Evolutionary conservation across 2,797 vertebrate genomes (phyloP).

Genomic region (Malurus leucopterus): DNA sequence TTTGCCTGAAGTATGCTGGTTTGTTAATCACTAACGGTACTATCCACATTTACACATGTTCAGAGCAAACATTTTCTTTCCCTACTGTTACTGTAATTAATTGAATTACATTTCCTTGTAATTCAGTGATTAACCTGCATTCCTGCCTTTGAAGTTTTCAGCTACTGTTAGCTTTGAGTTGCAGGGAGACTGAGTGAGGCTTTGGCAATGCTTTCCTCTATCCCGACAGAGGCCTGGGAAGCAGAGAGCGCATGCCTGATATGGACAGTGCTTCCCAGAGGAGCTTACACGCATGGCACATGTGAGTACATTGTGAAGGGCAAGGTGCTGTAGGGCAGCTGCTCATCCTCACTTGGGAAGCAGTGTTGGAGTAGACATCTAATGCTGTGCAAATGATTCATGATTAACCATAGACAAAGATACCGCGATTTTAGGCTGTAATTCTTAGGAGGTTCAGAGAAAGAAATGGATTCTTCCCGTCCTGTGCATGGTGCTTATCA

Average conservation of each 20-base stretch:
- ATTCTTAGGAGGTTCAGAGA: not conserved
- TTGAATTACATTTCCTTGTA: constrained; percentile 21
- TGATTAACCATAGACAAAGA: not conserved
- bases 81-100: constrained; percentile 27
- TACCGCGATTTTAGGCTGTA: not conserved
- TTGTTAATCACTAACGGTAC: not conserved
- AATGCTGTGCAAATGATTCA: not conserved
- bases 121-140: constrained; percentile 15
- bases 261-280: not conserved
- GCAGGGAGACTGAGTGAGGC: not conserved
- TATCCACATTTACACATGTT: not conserved
- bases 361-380: not conserved
- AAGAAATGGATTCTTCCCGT: not conserved
- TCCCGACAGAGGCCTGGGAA: not conserved
- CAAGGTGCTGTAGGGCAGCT: not conserved
- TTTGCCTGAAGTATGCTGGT: not conserved
- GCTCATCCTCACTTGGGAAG: not conserved
- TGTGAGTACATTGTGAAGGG: not conserved
- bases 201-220: not conserved
- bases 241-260: not conserved
- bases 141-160: constrained; percentile 4
- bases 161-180: not conserved
- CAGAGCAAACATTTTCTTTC: not conserved
- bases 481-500: not conserved
- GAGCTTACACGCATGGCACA: not conserved